Evolutionary conservation across 2,113 vertebrate species (phyloP).

Genomic region (Mola mola): DNA sequence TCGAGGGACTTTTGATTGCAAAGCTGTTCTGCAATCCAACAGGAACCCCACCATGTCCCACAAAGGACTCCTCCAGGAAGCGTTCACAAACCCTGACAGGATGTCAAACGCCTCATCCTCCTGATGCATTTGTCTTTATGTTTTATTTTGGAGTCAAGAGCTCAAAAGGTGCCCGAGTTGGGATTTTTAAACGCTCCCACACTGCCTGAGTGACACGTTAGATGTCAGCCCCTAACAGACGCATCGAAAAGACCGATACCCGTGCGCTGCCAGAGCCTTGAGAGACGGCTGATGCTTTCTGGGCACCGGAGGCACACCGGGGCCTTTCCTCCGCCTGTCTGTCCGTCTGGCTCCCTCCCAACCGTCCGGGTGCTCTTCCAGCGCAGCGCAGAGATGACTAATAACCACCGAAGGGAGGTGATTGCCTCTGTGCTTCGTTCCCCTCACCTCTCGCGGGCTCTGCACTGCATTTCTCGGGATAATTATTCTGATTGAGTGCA

Average conservation of each 20-base stretch:
- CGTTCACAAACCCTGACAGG: constrained; percentile 40
- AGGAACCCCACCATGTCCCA: constrained; percentile 36
- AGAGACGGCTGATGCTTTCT: constrained; percentile 48
- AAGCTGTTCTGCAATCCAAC: constrained; percentile 43
- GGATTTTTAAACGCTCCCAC: constrained; percentile 38
- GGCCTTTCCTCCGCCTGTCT: constrained; percentile 20
- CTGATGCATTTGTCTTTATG: background rate
- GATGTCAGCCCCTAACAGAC: no score
- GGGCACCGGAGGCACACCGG: constrained; percentile 53
- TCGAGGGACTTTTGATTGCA: constrained; percentile 34
- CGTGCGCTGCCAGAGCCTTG: constrained; percentile 43
- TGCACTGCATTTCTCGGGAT: constrained; percentile 63
- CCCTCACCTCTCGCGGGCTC: constrained; percentile 65
- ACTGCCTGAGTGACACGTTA: constrained; percentile 39
- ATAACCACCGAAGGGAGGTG: constrained; percentile 62
- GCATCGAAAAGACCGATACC: constrained; percentile 39
- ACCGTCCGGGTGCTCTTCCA: constrained; percentile 43
- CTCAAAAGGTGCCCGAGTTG: constrained; percentile 37
- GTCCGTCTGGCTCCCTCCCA: constrained; percentile 53
- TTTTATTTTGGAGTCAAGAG: no score
- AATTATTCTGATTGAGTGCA: constrained; percentile 76
- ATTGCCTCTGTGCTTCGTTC: constrained; percentile 66
- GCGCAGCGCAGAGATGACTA: constrained; percentile 65
- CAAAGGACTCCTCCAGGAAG: constrained; percentile 42
- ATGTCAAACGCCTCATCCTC: constrained; percentile 34